These are phyloP conservation scores for Sesia apiformis DNA, from an alignment of 2,888 invertebrate genomes.

Conservation along the genomic window DNA sequence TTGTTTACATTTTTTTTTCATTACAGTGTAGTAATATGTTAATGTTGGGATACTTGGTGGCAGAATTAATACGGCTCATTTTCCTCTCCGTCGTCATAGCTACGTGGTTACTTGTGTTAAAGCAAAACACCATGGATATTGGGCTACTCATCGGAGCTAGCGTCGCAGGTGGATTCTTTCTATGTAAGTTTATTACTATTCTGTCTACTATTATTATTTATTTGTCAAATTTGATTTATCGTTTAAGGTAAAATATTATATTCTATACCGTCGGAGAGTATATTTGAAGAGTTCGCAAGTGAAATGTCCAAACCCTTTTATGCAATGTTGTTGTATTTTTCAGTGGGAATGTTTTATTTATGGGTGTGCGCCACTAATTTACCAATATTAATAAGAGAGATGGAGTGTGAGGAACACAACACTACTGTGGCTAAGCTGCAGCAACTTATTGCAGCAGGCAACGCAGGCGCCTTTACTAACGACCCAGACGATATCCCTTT, in stretches of 20 bases:
- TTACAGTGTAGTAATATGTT: slow-evolving; percentile 46
- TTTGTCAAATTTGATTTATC: background rate
- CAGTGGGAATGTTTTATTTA: slow-evolving; percentile 63
- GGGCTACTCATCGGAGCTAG: slow-evolving; percentile 61
- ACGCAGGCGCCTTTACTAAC: slow-evolving; percentile 11
- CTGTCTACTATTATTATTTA: background rate
- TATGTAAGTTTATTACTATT: slow-evolving; percentile 35
- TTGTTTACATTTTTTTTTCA: background rate
- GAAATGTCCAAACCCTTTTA: background rate
- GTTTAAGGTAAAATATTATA: background rate
- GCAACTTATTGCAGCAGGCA: slow-evolving; percentile 31
- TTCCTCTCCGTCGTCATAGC: slow-evolving; percentile 30
- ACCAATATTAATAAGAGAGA: slow-evolving; percentile 55
- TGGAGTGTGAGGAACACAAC: slow-evolving; percentile 50
- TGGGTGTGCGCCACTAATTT: slow-evolving; percentile 59
- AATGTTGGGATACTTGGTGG: slow-evolving; percentile 44
- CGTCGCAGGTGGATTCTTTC: slow-evolving; percentile 48
- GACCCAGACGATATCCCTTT: slow-evolving; percentile 16
- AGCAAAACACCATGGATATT: slow-evolving; percentile 64
- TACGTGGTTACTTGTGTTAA: slow-evolving; percentile 45
- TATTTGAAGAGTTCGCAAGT: background rate
- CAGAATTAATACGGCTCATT: slow-evolving; percentile 43
- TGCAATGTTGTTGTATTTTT: slow-evolving; percentile 14
- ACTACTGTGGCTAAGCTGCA: slow-evolving; percentile 42
- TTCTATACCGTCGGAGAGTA: too few species aligned